Evolutionary conservation across 2,797 vertebrate species (phyloP), one percentile per base, ranked within the genome.

Genomic region (Alauda arvensis): DNA sequence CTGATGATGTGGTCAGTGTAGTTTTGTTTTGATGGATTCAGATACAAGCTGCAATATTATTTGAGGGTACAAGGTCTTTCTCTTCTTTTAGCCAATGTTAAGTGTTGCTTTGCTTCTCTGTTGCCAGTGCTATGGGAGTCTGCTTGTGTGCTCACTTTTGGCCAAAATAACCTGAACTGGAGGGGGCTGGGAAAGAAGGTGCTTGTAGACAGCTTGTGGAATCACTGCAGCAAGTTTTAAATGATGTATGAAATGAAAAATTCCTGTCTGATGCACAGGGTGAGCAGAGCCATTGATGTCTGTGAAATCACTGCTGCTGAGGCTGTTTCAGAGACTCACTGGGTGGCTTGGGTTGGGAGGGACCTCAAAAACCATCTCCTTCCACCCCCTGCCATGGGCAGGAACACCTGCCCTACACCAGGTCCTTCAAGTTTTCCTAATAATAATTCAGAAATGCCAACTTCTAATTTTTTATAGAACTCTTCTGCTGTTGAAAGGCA

Each of bases 181-280:
- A 26, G 46, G 20, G 5, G n/a, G 16, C 37, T 49, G 46, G 56
- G 53, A 45, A 28, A 34, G 52, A 34, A 60, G 83, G 46, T 84
- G 83, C 86, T 94, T 83, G 62, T 57, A 61, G 87, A 71, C 89
- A 89, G 81, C 90, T 93, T 92, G 92, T 88, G 90, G 89, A 93
- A 93, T 96, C 95, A 85, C 76, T 91, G 94, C 90, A 92, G 94
- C 88, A 72, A 89, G 93, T 91, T 96, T 95, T 94, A 96, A 96
- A 97, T 96, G 95, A 95, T 95, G 95, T 95, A 96, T 96, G 96
- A 96, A 96, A 96, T 95, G 94, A 96, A 94, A 96, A 96, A 95
- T 90, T 94, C 92, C 92, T 90, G 85, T 85, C 94, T 95, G 94
- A 70, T 90, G 90, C 92, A 87, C 89, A 92, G 85, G 91, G 86